Base-by-base conservation (phyloP, 1,140 invertebrate genomes). In the Theocolax elegans region DNA sequence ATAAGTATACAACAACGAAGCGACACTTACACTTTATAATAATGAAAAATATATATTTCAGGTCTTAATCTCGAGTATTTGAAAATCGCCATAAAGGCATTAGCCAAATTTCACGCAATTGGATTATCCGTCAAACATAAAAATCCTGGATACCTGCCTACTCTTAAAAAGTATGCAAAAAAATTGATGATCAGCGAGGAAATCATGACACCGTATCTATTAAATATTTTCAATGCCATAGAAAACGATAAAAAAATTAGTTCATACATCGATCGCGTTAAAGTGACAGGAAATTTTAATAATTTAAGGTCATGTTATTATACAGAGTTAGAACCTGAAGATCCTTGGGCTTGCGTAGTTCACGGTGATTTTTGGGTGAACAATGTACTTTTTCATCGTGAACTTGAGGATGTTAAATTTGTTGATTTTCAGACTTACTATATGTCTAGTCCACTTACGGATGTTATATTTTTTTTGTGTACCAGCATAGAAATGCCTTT, bases 281-380 rank as follows among this genome's bases (percentile, higher is more conserved):
- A 23, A 3, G 38, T 13, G 0, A 21, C 17, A 1, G n/a, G 13
- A 21, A 6, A 48, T 3, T 6, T 19, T 3, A n/a, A 35, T 19
- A 8, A 54, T 1, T 7, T 53, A 17, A 10, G 17, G 1, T 8
- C 31, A 0, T 6, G 1, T 0, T 56, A 42, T 17, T 46, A 23
- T 1, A 13, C 1, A 8, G 2, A 6, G 1, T 3, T 63, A 10
- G 49, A 62, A 0, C 80, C 81, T 0, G 75, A 77, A 0, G 83
- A 87, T 54, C 80, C 83, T 0, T 90, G 86, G 79, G 85, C 84
- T 0, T 87, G 86, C 0, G 85, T 88, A 21, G 78, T 85, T 3
- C 91, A 91, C 59, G 81, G 85, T 0, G 91, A 91, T 77, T 85
- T 90, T 48, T 91, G 90, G 90, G 80, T 86, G 4, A 91, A 90